Base-by-base conservation (phyloP, 2,797 vertebrate species). In the Arnoldichthys spilopterus region DNA sequence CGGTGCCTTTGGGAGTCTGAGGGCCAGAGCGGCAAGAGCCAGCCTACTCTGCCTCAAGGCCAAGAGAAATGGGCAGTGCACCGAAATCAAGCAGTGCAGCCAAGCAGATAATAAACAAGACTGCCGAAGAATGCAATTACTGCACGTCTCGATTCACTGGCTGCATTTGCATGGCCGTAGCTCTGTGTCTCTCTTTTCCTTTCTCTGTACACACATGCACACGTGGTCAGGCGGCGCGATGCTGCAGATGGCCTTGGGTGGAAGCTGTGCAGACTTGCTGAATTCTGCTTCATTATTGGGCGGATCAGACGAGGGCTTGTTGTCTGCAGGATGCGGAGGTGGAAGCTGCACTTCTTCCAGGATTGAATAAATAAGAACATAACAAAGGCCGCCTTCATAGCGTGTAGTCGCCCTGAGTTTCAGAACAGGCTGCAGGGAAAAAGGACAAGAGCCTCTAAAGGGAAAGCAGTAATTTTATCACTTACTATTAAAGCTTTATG, bases 101-200 rank as follows among this genome's bases (percentile, higher is more conserved):
- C 47, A 37, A 64, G 74, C 78, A 79, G 76, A 43, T 81, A 79
- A 85, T 83, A 40, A 84, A 83, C 73, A 81, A 76, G 76, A 67
- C 69, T 34, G 43, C 30, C 61, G 72, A 74, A 82, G 79, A 90
- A 87, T 84, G 82, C 84, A 81, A 78, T 83, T 76, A 81, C 49
- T n/a, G 51, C 45, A 68, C 28, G 63, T 78, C 43, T 15, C 63
- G 49, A 82, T 75, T 85, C 61, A 77, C 49, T 82, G 70, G 28
- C 34, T 76, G 51, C 71, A 78, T 88, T 77, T 84, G 76, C 81
- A 71, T 83, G 64, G 70, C 61, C 49, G 22, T 18, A 2, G 67
- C 20, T n/a, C 20, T 62, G 34, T 9, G 20, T 68, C 24, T 61
- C 24, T 61, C 18, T n/a, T n/a, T n/a, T n/a, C n/a, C n/a, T n/a